Percentiles rank a stretch among this genome's conserved stretches.
Conservation (phyloP, 92 coral and sea anemone genomes). For the Pocillopora meandrina region DNA sequence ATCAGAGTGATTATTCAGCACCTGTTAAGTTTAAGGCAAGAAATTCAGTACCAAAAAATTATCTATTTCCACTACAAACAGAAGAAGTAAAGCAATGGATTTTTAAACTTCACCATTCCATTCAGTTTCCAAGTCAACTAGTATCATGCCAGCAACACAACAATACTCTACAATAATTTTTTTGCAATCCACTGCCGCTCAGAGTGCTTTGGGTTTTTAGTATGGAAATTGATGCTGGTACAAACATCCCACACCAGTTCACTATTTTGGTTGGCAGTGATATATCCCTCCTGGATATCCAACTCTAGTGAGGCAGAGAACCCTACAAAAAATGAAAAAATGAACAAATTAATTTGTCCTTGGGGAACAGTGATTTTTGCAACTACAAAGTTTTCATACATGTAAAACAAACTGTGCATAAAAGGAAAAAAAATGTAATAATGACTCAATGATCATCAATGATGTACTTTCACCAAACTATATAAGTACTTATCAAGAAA, state of each 20-base stretch:
- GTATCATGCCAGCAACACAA: constrained; percentile 43
- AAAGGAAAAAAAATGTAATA: constrained; percentile 1
- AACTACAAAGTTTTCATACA: background rate
- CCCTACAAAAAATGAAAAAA: constrained; percentile 14
- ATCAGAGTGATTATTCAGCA: too few species aligned
- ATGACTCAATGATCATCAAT: background rate
- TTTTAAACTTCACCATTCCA: constrained; percentile 28
- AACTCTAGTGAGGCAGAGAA: constrained; percentile 54
- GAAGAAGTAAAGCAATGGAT: too few species aligned
- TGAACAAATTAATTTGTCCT: background rate
- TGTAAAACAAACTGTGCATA: constrained; percentile 1
- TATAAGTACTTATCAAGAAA: too few species aligned
- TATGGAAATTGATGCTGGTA: constrained; percentile 23
- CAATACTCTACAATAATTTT: constrained; percentile 43
- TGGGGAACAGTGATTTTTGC: background rate
- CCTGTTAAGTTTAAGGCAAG: background rate
- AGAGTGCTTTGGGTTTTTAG: constrained; percentile 29
- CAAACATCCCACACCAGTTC: constrained; percentile 45
- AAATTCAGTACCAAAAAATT: background rate
- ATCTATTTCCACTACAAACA: background rate
- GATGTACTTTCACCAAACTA: background rate
- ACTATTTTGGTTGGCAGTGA: constrained; percentile 38
- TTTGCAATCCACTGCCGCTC: constrained; percentile 48
- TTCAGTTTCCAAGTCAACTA: constrained; percentile 39
- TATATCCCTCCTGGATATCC: constrained; percentile 31